phyloP scores from a whole-genome alignment of 2,888 invertebrate genomes.

The Hirtodrosophila duncani region DNA sequence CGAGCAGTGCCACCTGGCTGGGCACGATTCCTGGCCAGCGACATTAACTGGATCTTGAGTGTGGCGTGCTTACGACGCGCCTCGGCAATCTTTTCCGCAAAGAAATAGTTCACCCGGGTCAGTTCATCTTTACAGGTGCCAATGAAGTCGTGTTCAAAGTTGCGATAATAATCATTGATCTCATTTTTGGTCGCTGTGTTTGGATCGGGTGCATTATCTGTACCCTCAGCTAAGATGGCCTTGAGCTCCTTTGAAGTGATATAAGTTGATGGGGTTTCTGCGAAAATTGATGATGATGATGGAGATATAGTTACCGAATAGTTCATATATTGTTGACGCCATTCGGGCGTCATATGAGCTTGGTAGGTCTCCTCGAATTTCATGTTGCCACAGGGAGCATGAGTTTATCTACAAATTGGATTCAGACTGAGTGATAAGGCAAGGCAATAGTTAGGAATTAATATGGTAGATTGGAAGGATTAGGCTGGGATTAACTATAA shows the following conservation, averaged over 20 bases:
- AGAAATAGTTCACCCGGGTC: slow-evolving; percentile 96
- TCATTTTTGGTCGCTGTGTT: slow-evolving; percentile 82
- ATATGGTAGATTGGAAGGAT: too few relatives aligned
- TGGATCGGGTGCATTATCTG: slow-evolving; percentile 91
- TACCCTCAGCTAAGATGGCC: slow-evolving; percentile 89
- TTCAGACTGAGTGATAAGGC: too few relatives aligned
- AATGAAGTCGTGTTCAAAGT: slow-evolving; percentile 95
- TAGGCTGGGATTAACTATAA: too few relatives aligned
- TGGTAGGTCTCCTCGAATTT: slow-evolving; percentile 98
- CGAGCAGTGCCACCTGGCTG: neutral
- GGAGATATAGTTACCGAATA: slow-evolving; percentile 82
- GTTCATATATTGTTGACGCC: slow-evolving; percentile 96
- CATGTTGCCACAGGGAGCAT: slow-evolving; percentile 79
- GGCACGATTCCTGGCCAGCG: neutral
- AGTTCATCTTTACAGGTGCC: slow-evolving; percentile 93
- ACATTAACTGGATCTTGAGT: slow-evolving; percentile 80
- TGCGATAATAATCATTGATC: slow-evolving; percentile 83
- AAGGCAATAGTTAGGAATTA: too few relatives aligned
- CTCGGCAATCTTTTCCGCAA: slow-evolving; percentile 96
- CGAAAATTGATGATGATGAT: neutral
- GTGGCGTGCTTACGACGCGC: slow-evolving; percentile 93
- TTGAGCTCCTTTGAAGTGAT: slow-evolving; percentile 83
- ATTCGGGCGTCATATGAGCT: slow-evolving; percentile 98
- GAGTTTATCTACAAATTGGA: neutral
- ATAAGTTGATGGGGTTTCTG: neutral